Evolutionary conservation across 2,113 vertebrate genomes (phyloP), one percentile per base, ranked within the genome.

Genomic region (Abramis brama): DNA sequence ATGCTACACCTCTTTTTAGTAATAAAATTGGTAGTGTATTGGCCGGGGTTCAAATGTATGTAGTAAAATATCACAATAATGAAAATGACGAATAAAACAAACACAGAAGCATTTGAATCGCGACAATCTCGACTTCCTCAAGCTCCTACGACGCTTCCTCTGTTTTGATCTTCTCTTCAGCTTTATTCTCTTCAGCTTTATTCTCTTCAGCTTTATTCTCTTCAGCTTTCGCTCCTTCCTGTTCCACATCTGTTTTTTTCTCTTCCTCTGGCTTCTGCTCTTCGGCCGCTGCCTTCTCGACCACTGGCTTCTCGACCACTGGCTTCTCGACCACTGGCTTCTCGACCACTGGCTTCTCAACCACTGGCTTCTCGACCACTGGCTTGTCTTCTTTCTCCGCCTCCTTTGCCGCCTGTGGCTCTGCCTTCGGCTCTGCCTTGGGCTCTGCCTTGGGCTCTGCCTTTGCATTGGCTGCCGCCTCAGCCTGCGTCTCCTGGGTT

Each of bases 131-230:
- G 59, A 59, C 62, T 62, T 55, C 33, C 80, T 84, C 19, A 39
- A 62, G 77, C 66, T 92, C 90, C 91, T 94, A 95, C 90, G 93
- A 93, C 6, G 88, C 91, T 87, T 92, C 93, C 36, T 91, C 91
- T 25, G 47, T 89, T 90, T 92, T 93, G 90, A 89, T 90, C 47
- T 76, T 27, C 74, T 76, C 25, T 52, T 27, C 74, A 12, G 74
- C 13, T 76, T 52, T 52, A 17, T 84, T 39, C 79, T 82, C 85
- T 45, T 81, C 89, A 12, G 74, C 13, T 76, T 52, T 50, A 17
- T 84, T 39, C 79, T 82, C 85, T 45, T 81, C 89, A 12, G 74
- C 13, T 76, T 52, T 50, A 17, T 84, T 39, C 79, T 82, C 85
- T 45, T 81, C 89, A 77, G 85, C 87, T 12, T 87, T 87, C 59